phyloP scores from a whole-genome alignment of 2,888 invertebrate genomes.

The Eupithecia insigniata region DNA sequence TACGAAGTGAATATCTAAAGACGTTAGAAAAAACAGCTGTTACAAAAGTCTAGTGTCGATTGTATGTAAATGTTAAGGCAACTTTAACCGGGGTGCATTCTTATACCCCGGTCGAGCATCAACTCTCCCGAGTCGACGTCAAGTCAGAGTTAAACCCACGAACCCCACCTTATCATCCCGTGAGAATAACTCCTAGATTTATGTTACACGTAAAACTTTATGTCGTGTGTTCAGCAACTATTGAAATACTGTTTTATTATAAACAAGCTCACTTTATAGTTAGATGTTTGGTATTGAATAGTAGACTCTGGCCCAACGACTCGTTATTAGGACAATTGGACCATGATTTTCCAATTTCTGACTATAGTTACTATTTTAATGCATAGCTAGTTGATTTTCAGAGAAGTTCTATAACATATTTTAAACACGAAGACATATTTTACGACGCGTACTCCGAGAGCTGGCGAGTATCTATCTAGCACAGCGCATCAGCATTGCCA shows the following conservation, averaged over 20 bases:
- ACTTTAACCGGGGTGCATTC: conserved; percentile 34
- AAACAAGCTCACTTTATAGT: conserved; percentile 48
- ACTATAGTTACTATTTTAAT: background rate
- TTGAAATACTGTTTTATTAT: conserved; percentile 58
- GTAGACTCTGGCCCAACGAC: background rate
- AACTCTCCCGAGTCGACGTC: conserved; percentile 41
- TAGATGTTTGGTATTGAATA: conserved; percentile 37
- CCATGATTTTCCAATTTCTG: background rate
- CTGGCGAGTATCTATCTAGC: too few relatives aligned
- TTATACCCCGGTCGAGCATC: conserved; percentile 43
- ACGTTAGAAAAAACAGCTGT: conserved; percentile 6
- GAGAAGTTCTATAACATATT: too few relatives aligned
- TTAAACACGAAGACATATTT: too few relatives aligned
- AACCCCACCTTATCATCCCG: conserved; percentile 77
- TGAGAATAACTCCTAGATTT: conserved; percentile 81
- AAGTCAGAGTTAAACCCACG: conserved; percentile 49
- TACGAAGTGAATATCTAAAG: background rate
- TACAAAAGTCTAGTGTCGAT: conserved; percentile 19
- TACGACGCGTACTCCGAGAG: too few relatives aligned
- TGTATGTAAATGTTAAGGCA: conserved; percentile 38
- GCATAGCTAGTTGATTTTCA: background rate
- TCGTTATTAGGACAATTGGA: background rate
- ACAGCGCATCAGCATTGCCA: too few relatives aligned
- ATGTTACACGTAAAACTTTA: conserved; percentile 81
- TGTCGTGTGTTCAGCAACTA: conserved; percentile 70